Evolutionary conservation across 2,888 invertebrate genomes (phyloP).

Genomic region (Eristalinus sepulchralis): DNA sequence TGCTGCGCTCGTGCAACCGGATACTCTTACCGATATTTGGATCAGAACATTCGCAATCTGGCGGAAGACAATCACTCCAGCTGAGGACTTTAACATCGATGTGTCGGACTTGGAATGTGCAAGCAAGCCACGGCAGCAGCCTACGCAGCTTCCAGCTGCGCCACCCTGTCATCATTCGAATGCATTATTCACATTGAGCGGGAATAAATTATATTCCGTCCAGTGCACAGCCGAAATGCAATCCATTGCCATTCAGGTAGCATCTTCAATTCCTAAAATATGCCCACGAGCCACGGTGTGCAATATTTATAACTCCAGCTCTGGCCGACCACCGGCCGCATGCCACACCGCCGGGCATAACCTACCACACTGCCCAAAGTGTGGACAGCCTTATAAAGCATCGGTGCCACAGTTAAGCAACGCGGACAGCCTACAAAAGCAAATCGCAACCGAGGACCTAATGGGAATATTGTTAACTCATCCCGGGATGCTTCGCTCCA

Average conservation of each 20-base stretch:
- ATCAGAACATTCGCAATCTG: not conserved
- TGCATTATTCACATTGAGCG: not conserved
- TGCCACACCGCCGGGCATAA: constrained; percentile 8
- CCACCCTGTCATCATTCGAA: not conserved
- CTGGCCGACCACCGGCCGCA: not conserved
- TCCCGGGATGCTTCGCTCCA: constrained; percentile 19
- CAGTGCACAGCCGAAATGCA: not conserved
- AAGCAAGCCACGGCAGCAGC: not conserved
- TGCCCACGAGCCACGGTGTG: constrained; percentile 39
- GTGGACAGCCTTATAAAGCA: constrained; percentile 39
- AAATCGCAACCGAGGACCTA: constrained; percentile 55
- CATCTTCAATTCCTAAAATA: constrained; percentile 29
- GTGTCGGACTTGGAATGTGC: not conserved
- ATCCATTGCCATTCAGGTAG: constrained; percentile 7
- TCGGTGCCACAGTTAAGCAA: not conserved
- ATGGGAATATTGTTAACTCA: constrained; percentile 58
- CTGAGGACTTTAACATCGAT: not conserved
- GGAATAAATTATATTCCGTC: not conserved
- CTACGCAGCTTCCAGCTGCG: not conserved
- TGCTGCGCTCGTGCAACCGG: not conserved
- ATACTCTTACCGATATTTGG: not conserved
- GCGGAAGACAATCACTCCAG: not conserved
- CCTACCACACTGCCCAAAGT: constrained; percentile 34
- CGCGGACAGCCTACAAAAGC: constrained; percentile 29
- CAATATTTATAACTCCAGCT: constrained; percentile 35